A percentile compares a stretch with the other conserved stretches of the same genome.
Conservation (phyloP, 1,140 invertebrate genomes). For the Habropoda laboriosa region DNA sequence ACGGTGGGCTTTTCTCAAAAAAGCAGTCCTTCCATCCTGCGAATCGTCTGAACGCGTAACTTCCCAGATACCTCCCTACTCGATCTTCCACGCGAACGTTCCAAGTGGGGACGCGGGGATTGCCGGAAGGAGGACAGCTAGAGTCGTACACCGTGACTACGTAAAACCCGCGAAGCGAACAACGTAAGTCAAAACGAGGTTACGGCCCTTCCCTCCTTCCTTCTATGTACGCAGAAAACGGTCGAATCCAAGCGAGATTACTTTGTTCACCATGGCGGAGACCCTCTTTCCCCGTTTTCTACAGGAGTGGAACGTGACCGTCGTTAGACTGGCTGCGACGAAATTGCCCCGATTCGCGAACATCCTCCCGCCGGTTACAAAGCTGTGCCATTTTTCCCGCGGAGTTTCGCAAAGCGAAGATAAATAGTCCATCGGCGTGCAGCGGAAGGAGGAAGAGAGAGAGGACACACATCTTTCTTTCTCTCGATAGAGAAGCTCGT, state of each 20-base stretch:
- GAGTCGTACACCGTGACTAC: background rate
- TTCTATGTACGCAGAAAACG: conserved; percentile 43
- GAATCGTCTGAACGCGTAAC: too few species aligned
- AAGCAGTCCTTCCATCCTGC: too few species aligned
- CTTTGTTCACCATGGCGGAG: conserved; percentile 56
- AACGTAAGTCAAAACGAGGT: conserved; percentile 23
- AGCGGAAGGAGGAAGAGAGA: conserved; percentile 39
- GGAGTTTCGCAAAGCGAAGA: conserved; percentile 70
- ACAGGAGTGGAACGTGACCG: conserved; percentile 52
- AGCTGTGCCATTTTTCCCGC: conserved; percentile 69
- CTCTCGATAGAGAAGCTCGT: conserved; percentile 26
- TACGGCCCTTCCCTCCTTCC: conserved; percentile 48
- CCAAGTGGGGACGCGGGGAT: too few species aligned
- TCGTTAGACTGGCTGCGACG: conserved; percentile 66
- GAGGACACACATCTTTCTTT: conserved; percentile 37
- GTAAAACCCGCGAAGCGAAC: conserved; percentile 26
- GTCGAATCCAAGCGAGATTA: conserved; percentile 25
- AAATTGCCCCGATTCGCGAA: conserved; percentile 70
- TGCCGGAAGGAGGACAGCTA: background rate
- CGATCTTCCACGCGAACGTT: too few species aligned
- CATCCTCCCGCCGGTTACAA: conserved; percentile 70
- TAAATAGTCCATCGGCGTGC: conserved; percentile 68
- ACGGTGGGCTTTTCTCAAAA: too few species aligned
- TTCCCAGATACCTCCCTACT: too few species aligned
- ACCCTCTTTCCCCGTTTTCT: background rate